Conservation (phyloP, 2,113 vertebrate genomes). For the Toxotes chatareus region DNA sequence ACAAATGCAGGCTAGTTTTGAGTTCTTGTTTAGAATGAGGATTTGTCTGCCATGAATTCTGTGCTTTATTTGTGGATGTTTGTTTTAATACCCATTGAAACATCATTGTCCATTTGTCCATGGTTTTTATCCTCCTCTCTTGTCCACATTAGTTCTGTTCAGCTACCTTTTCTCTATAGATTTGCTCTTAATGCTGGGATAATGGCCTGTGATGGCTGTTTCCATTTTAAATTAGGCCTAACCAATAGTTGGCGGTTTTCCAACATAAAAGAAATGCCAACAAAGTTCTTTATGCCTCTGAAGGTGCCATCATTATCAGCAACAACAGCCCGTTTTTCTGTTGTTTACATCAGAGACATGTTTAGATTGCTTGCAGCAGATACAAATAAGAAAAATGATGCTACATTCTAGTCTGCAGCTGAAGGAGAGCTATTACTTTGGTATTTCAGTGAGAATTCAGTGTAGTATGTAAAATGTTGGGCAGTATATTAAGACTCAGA, state of each 20-base stretch:
- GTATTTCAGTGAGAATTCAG: not conserved
- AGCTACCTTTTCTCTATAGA: conserved; percentile 3
- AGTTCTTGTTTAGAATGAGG: conserved; percentile 10
- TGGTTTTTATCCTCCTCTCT: conserved; percentile 11
- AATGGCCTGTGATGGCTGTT: not conserved
- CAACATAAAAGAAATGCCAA: conserved; percentile 1
- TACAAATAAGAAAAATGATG: not conserved
- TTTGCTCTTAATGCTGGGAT: conserved; percentile 15
- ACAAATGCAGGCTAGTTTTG: conserved; percentile 22
- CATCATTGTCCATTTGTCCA: conserved; percentile 41
- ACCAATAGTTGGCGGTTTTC: not conserved
- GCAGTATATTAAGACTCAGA: not conserved
- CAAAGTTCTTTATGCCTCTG: not conserved
- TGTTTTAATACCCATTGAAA: conserved; percentile 37
- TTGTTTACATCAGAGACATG: not conserved
- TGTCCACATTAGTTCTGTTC: conserved; percentile 8
- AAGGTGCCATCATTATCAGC: not conserved
- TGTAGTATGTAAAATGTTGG: not conserved
- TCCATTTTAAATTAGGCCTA: not conserved
- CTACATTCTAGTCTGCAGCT: not conserved
- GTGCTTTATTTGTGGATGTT: conserved; percentile 32
- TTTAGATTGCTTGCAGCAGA: no score
- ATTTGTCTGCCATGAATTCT: conserved; percentile 30
- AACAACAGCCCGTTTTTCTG: not conserved
- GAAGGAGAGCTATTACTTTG: not conserved